phyloP scores from a whole-genome alignment of 2,113 vertebrate species.

The Elgaria multicarinata region DNA sequence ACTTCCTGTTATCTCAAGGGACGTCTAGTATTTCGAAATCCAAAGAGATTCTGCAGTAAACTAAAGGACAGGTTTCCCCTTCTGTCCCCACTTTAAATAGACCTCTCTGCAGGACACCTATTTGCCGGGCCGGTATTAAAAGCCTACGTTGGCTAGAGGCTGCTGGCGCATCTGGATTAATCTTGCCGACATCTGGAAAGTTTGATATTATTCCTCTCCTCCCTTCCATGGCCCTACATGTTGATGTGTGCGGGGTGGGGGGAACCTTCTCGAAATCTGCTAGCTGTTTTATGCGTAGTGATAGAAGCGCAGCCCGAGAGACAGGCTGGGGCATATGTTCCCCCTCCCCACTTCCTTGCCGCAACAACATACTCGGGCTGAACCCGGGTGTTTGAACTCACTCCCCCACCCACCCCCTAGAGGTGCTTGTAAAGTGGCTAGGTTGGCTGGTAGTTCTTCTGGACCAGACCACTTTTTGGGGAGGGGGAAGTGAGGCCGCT shows the following conservation, averaged over 20 bases:
- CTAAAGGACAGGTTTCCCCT: neutral
- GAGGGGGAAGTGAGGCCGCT: neutral
- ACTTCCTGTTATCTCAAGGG: neutral
- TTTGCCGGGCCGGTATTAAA: neutral
- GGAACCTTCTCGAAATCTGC: neutral
- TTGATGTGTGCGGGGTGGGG: neutral
- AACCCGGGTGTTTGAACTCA: no score
- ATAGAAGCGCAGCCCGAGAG: neutral
- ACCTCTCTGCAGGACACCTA: neutral
- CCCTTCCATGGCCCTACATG: neutral
- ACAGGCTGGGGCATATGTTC: rapidly evolving
- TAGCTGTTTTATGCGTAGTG: neutral
- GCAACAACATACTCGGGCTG: neutral
- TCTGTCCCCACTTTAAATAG: neutral
- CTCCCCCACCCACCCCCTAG: neutral
- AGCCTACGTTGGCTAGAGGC: neutral
- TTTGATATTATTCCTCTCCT: neutral
- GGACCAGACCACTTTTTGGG: neutral
- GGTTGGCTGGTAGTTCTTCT: neutral
- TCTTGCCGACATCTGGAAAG: neutral
- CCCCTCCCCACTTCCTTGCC: neutral
- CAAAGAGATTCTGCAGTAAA: neutral
- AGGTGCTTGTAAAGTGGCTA: neutral
- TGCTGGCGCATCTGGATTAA: neutral
- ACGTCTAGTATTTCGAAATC: neutral